phyloP scores from a whole-genome alignment of 2,113 vertebrate species.

The Sminthopsis crassicaudata region DNA sequence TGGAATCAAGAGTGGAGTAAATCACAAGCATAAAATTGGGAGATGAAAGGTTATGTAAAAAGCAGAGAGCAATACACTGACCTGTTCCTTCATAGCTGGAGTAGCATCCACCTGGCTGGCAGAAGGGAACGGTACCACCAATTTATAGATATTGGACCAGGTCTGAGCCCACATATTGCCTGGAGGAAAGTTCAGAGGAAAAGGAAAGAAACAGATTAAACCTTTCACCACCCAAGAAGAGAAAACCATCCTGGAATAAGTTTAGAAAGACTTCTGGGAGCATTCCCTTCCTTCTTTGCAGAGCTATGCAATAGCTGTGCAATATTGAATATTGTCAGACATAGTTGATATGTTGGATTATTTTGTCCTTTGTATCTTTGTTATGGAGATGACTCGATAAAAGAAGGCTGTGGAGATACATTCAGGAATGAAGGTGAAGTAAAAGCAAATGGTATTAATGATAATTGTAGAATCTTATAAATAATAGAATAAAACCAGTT shows the following conservation, averaged over 20 bases:
- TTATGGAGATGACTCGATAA: neutral
- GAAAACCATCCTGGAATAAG: neutral
- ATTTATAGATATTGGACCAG: slow-evolving; percentile 94
- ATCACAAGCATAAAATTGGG: neutral
- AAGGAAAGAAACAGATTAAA: neutral
- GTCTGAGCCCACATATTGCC: slow-evolving; percentile 99
- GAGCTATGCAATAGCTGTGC: neutral
- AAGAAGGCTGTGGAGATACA: neutral
- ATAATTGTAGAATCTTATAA: neutral
- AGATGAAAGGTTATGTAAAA: neutral
- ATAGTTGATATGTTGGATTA: neutral
- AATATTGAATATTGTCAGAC: neutral
- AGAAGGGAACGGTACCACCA: slow-evolving; percentile 90
- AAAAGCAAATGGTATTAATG: neutral
- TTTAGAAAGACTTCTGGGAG: neutral
- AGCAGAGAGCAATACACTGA: slow-evolving; percentile 68
- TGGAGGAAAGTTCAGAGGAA: slow-evolving; percentile 68
- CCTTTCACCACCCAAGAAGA: neutral
- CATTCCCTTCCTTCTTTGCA: neutral
- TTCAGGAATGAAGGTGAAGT: neutral
- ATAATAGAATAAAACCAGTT: neutral
- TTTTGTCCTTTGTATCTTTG: neutral
- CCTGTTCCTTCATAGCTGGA: slow-evolving; percentile 93
- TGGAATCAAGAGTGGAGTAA: neutral
- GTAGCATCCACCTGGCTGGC: slow-evolving; percentile 94